These are phyloP conservation scores for Tokudaia tokunoshimensis DNA, from an alignment of 2,797 vertebrate species.

Conservation along the genomic window DNA sequence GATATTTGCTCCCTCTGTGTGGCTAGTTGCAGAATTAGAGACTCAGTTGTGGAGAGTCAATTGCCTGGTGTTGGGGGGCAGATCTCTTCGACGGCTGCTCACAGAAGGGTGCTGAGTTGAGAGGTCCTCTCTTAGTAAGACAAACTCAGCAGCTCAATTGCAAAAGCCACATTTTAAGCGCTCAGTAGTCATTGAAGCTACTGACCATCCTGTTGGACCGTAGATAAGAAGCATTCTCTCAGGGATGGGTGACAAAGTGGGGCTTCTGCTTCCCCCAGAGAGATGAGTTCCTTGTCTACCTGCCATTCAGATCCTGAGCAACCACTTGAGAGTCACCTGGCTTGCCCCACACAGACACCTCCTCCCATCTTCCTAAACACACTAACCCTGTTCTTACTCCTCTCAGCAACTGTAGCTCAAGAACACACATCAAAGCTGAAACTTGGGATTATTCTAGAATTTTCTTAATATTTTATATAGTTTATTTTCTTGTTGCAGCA, in stretches of 20 bases:
- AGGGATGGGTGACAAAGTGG: neutral
- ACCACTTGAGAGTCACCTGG: neutral
- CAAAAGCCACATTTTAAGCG: neutral
- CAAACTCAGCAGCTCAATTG: neutral
- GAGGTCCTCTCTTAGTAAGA: neutral
- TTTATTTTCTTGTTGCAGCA: neutral
- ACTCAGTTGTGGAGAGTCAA: neutral
- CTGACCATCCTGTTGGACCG: neutral
- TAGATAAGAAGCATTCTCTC: neutral
- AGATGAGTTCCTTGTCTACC: neutral
- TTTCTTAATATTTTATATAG: neutral
- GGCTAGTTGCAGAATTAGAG: neutral
- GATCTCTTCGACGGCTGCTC: neutral
- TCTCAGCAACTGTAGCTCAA: neutral
- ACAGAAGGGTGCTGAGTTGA: neutral
- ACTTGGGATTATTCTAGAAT: neutral
- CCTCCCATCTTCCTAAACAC: neutral
- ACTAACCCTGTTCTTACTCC: neutral
- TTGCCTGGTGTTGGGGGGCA: neutral
- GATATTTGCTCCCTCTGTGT: neutral
- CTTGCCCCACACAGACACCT: neutral
- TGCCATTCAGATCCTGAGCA: neutral
- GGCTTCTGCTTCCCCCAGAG: neutral
- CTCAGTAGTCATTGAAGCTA: neutral
- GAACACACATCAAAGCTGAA: neutral